Percentiles rank a stretch among this genome's conserved stretches.
Evolutionary conservation across 2,113 vertebrate species (phyloP).

Genomic region (Orcinus orca): DNA sequence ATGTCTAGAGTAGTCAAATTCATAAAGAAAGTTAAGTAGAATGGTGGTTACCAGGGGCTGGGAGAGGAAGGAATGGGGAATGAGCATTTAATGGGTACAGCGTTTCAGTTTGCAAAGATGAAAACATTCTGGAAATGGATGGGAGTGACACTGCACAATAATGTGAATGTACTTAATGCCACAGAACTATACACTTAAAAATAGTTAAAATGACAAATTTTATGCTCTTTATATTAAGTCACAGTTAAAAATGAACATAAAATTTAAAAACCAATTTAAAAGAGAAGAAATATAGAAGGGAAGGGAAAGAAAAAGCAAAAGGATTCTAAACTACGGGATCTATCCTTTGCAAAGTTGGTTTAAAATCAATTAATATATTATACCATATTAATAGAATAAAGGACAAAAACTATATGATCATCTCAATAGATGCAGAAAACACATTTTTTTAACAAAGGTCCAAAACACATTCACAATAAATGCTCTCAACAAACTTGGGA

Average conservation of each 20-base stretch:
- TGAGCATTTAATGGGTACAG: neutral
- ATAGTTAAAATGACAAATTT: neutral
- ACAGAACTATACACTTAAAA: neutral
- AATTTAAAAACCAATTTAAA: neutral
- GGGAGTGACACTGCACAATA: neutral
- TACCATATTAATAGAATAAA: neutral
- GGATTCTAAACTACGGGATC: neutral
- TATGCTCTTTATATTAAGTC: neutral
- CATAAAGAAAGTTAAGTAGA: neutral
- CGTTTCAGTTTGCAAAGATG: neutral
- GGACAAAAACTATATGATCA: neutral
- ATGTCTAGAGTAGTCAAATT: neutral
- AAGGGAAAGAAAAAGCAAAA: neutral
- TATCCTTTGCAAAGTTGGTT: neutral
- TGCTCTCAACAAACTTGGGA: neutral
- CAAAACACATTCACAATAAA: neutral
- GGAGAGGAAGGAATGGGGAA: neutral
- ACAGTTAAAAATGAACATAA: neutral
- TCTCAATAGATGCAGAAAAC: neutral
- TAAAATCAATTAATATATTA: neutral
- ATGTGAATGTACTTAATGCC: neutral
- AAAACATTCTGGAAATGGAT: neutral
- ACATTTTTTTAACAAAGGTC: neutral
- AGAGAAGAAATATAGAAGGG: neutral
- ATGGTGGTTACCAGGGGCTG: neutral